Percentiles rank a stretch among this genome's conserved stretches.
phyloP scores from a whole-genome alignment of 1,140 invertebrate genomes.

The Drosophila fuyamai region DNA sequence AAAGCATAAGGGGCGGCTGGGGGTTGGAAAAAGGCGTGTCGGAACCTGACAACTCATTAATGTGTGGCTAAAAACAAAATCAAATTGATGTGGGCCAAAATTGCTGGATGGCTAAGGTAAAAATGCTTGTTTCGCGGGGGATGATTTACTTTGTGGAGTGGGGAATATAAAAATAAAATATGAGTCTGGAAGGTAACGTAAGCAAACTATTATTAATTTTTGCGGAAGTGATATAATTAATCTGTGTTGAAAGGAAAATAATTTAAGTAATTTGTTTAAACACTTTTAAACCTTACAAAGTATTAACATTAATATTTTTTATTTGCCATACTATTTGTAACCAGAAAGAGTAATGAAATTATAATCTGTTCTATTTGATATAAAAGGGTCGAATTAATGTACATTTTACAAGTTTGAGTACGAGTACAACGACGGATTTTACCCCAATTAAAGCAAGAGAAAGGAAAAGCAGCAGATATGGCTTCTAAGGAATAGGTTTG shows the following conservation, averaged over 20 bases:
- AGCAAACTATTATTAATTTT: constrained; percentile 4
- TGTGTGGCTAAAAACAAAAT: constrained; percentile 44
- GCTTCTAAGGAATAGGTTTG: too few species aligned
- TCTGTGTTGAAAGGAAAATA: not conserved
- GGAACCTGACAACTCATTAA: constrained; percentile 39
- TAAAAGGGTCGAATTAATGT: too few species aligned
- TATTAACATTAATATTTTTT: too few species aligned
- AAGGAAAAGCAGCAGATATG: too few species aligned
- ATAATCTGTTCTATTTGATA: too few species aligned
- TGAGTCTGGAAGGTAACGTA: not conserved
- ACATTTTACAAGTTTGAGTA: too few species aligned
- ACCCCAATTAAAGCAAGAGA: too few species aligned
- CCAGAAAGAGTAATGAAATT: too few species aligned
- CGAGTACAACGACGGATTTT: too few species aligned
- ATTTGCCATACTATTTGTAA: too few species aligned
- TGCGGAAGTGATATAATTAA: not conserved
- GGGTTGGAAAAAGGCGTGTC: constrained; percentile 10
- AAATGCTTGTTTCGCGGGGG: constrained; percentile 5
- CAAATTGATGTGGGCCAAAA: constrained; percentile 20
- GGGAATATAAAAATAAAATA: constrained; percentile 17
- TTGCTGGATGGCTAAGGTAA: constrained; percentile 9
- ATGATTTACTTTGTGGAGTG: constrained; percentile 7
- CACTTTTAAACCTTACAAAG: too few species aligned
- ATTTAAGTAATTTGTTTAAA: too few species aligned
- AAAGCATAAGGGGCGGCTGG: constrained; percentile 10